These are phyloP conservation scores for Chirona hameri DNA, from an alignment of 2,888 invertebrate species.

Conservation along the genomic window DNA sequence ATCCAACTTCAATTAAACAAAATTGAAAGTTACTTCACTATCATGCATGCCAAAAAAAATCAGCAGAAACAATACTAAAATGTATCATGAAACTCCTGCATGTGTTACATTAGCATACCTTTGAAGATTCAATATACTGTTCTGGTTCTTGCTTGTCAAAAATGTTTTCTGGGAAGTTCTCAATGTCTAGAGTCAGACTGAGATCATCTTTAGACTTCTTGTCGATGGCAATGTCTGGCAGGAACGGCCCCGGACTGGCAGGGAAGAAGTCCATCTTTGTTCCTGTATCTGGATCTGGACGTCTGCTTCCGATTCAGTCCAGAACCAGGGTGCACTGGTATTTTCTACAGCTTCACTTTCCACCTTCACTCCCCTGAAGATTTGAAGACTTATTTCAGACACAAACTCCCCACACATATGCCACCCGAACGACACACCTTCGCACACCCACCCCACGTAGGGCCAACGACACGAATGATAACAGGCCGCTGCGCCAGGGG, in stretches of 20 bases:
- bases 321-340: neutral
- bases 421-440: neutral
- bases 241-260: neutral
- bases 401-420: neutral
- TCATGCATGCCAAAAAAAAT: too few relatives aligned
- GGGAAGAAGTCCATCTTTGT: constrained; percentile 9
- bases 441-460: neutral
- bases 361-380: neutral
- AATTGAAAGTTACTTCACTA: too few relatives aligned
- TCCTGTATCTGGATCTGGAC: neutral
- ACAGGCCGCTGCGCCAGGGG: neutral
- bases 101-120: neutral
- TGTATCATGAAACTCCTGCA: neutral
- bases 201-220: neutral
- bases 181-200: neutral
- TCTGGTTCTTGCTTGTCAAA: constrained; percentile 8
- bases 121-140: neutral
- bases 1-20: too few relatives aligned
- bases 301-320: neutral
- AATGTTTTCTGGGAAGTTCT: neutral
- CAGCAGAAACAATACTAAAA: neutral
- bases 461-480: neutral
- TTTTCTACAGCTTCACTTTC: neutral
- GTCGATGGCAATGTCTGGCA: neutral
- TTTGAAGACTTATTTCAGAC: neutral